A percentile compares a stretch with the other conserved stretches of the same genome.
Evolutionary conservation across 2,113 vertebrate genomes (phyloP).

Genomic region (Suncus etruscus): DNA sequence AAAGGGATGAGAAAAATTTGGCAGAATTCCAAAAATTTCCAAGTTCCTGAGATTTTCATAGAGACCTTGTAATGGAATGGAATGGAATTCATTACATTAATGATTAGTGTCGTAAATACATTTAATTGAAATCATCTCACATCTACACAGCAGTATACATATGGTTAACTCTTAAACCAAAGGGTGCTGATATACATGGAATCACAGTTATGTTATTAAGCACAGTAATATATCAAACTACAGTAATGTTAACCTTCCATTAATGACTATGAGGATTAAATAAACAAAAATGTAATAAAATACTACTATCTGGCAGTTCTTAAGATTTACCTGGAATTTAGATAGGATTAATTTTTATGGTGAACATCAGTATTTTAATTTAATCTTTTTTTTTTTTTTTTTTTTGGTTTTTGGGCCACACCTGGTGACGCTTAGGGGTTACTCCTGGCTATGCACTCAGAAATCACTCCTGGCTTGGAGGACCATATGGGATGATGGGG

Average conservation of each 20-base stretch:
- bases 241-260: neutral
- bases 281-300: neutral
- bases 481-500: too few relatives aligned
- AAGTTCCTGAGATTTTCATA: conserved; percentile 29
- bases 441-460: too few relatives aligned
- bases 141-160: neutral
- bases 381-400: too few relatives aligned
- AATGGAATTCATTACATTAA: too few relatives aligned
- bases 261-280: neutral
- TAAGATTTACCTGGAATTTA: neutral
- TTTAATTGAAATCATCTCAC: neutral
- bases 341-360: neutral
- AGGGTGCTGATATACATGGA: neutral
- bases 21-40: neutral
- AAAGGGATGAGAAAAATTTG: conserved; percentile 30
- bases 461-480: too few relatives aligned
- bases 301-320: neutral
- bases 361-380: neutral
- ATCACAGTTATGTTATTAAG: neutral
- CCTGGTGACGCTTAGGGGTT: too few relatives aligned
- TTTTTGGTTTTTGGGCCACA: too few relatives aligned
- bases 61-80: neutral
- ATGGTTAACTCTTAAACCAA: neutral
- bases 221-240: too few relatives aligned
- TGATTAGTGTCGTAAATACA: neutral